Base-by-base conservation (phyloP, 2,888 invertebrate genomes). In the Tubiluchus corallicola region DNA sequence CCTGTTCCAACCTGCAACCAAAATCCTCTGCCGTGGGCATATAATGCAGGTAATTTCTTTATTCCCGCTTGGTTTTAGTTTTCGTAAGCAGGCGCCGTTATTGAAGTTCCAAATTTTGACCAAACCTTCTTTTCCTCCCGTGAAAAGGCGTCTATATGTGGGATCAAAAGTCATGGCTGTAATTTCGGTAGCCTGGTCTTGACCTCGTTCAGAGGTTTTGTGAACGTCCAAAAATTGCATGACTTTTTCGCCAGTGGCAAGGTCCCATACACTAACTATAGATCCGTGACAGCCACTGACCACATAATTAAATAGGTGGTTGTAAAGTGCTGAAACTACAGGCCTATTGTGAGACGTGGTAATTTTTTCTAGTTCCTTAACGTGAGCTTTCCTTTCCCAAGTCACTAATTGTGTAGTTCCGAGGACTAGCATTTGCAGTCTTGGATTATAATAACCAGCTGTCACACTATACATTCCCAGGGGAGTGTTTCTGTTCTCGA, bases 41-140 rank as follows among this genome's bases (percentile, higher is more conserved):
- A 68, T 59, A 1, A 74, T 59, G 4, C 68, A 66, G 2, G 72
- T 70, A 40, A 74, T 64, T 52, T 70, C 70, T 60, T 71, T 71
- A 56, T 72, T 71, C 45, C 68, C 64, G 50, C 73, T 73, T 17
- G 76, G 74, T 20, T 65, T 62, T 74, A 82, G 74, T 44, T 73
- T 73, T 49, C 77, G 67, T 48, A 82, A 59, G 53, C 81, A 80
- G 4, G 73, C 70, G 0, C 82, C 82, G 18, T 78, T 77, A 57
- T 80, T 82, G 57, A 82, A 83, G 62, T 82, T 80, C 85, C 85
- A 85, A 21, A 82, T 70, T 68, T 78, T 79, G 4, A 84, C 66
- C 0, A 76, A 72, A 9, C 84, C 84, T 60, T 82, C 76, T 42
- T 76, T 71, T 0, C 80, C 82, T 1, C 81, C 83, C 0, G 82